Evolutionary conservation across 92 coral and sea anemone genomes (phyloP), one percentile per base, ranked within the genome.

Genomic region (Porites divaricata): DNA sequence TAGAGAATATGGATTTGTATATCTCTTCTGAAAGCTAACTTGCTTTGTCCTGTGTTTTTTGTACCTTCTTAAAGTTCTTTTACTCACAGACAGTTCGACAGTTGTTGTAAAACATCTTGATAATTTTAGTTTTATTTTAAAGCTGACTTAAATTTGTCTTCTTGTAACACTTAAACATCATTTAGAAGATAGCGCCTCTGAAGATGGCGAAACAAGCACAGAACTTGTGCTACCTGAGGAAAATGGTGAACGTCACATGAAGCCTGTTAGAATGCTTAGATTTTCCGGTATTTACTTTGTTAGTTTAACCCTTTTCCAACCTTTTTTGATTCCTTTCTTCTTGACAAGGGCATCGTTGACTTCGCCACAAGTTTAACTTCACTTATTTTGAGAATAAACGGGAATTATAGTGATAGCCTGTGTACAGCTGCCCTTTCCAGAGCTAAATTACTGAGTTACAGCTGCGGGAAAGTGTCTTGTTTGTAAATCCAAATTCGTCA

Each of bases 251-350:
- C 86, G 87, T 59, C 86, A 78, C 54, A 62, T 66, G 69, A 85
- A 76, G 78, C 93, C 93, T 3, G 91, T 91, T 70, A 83, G 80
- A 84, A 76, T 89, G 80, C 87, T 92, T 35, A 79, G 80, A 58
- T 92, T 92, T 81, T 92, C 95, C 57, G 95, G 95, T 92, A 92
- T 76, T 83, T 64, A 25, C 70, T 45, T 3, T 17, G 21, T 74
- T 9, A 63, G 20, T 22, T 15, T 54, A 54, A 54, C 16, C 59
- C 59, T 54, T n/a, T 25, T 67, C 35, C 76, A 87, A 65, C 66
- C 56, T 70, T 63, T 53, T 19, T 51, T 63, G 23, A 66, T 21
- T 26, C n/a, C 35, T 22, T 21, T 10, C 70, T 21, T 66, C 6
- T 21, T 66, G 9, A 66, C 59, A 54, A 54, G 14, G 16, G 16